Base-by-base conservation (phyloP, 2,797 vertebrate genomes). In the Philypnodon macrostomus region DNA sequence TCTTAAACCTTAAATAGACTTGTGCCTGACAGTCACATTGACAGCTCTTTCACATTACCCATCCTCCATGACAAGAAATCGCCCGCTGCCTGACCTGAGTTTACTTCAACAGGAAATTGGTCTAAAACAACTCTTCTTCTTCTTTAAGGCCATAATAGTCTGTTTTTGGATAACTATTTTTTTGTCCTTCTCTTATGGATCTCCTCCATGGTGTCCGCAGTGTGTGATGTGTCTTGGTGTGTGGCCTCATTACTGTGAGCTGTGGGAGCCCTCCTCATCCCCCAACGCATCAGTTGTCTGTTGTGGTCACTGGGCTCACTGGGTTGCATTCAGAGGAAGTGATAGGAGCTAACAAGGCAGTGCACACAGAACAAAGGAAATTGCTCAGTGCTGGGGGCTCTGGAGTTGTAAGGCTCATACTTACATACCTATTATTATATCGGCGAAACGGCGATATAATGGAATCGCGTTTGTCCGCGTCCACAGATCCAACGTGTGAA, bases 241-340 rank as follows among this genome's bases (percentile, higher is more conserved):
- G 56, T 73, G 55, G 58, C 53, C 68, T 79, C 70, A 79, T 83
- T 77, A 80, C 49, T 58, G 42, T 11, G 58, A 64, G 59, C 68
- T 52, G 40, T 63, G 45, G 63, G 56, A 67, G 55, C 60, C 57
- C 50, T 21, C 50, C 47, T 45, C 50, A 59, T 53, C 35, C 33
- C 38, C 33, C 33, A 47, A 54, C 68, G 48, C 45, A 56, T 53
- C 10, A 23, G 47, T 44, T 44, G 47, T 57, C 34, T 40, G 30
- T 59, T 55, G 12, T 55, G 23, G 15, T 58, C 33, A 56, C 37
- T 44, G 0, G 9, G 46, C 23, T 36, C 31, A 53, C 40, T 41
- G 9, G 30, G 46, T 51, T 19, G 55, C 54, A 67, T 32, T 55
- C 46, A 32, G 53, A 42, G 40, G 24, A 55, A 65, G 31, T 38